Conservation (phyloP, 2,113 vertebrate genomes). For the Antennarius striatus region DNA sequence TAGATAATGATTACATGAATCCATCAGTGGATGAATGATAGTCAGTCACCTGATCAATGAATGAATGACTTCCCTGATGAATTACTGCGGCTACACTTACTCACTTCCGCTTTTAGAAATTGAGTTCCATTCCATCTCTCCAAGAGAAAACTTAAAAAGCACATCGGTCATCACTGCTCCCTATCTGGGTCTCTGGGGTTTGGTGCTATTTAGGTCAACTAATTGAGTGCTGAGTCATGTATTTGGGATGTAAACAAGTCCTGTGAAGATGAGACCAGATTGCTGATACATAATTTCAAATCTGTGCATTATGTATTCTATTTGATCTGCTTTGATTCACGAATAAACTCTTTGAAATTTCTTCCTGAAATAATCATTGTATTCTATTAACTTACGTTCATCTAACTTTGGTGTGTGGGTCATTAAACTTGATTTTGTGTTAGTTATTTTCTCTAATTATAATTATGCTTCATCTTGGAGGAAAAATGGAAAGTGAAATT, state of each 20-base stretch:
- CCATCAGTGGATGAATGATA: neutral
- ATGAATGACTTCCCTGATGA: too few species aligned
- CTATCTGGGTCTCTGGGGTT: constrained; percentile 29
- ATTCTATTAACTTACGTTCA: constrained; percentile 1
- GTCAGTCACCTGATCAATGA: neutral
- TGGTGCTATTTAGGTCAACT: constrained; percentile 56
- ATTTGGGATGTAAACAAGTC: constrained; percentile 56
- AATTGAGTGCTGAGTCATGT: constrained; percentile 50
- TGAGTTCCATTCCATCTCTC: neutral
- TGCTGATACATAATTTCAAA: constrained; percentile 52
- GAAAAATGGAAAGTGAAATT: too few species aligned
- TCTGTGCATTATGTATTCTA: constrained; percentile 50
- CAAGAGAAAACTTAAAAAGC: constrained; percentile 23
- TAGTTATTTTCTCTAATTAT: constrained; percentile 4
- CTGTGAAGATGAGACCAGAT: constrained; percentile 33
- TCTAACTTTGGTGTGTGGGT: constrained; percentile 7
- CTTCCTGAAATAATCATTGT: constrained; percentile 1
- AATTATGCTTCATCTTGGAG: neutral
- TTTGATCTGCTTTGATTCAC: constrained; percentile 56
- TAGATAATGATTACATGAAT: neutral
- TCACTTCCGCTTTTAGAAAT: neutral
- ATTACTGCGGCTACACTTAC: neutral
- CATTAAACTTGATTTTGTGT: constrained; percentile 19
- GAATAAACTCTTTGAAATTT: constrained; percentile 28
- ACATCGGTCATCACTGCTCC: constrained; percentile 29